Percentiles rank a stretch among this genome's conserved stretches.
Conservation (phyloP, 2,888 invertebrate species). For the Phaedon cochleariae region DNA sequence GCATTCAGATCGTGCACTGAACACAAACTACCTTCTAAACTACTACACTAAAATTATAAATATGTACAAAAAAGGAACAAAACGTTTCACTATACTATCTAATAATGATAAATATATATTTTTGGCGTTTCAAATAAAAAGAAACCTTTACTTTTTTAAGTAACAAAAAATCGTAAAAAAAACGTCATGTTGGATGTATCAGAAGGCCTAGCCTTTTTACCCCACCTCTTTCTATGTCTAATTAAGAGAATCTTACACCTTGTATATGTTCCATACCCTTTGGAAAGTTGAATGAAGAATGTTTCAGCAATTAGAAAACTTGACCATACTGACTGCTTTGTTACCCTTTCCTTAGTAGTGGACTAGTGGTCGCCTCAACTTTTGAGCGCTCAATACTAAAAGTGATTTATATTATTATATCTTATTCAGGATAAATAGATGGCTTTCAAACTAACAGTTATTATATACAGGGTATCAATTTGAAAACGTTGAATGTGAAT, state of each 20-base stretch:
- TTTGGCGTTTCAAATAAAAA: conserved; percentile 62
- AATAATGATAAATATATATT: conserved; percentile 60
- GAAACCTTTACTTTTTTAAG: conserved; percentile 61
- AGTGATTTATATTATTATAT: too few relatives aligned
- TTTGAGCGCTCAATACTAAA: too few relatives aligned
- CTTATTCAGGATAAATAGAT: too few relatives aligned
- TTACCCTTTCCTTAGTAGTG: too few relatives aligned
- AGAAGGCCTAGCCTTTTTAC: conserved; percentile 32
- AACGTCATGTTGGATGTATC: conserved; percentile 52
- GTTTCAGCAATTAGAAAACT: too few relatives aligned
- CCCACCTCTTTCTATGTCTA: conserved; percentile 33
- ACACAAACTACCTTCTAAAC: conserved; percentile 44
- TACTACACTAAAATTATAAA: conserved; percentile 48
- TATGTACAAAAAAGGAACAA: conserved; percentile 63
- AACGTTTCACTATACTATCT: conserved; percentile 59
- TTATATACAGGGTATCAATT: too few relatives aligned
- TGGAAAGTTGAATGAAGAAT: neutral
- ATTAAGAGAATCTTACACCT: neutral
- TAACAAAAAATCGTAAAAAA: conserved; percentile 57
- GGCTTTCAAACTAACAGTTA: too few relatives aligned
- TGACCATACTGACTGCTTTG: too few relatives aligned
- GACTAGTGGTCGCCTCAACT: too few relatives aligned
- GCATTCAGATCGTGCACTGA: conserved; percentile 41
- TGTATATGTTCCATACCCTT: neutral
- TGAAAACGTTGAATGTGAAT: too few relatives aligned